phyloP scores from a whole-genome alignment of 2,113 vertebrate genomes.

The human (Homo sapiens) region GRCh38 chr14:49654001-49654500 shows the following conservation, averaged over 20 bases:
- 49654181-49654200: slow-evolving; percentile 96
- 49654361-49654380: neutral
- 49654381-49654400: neutral
- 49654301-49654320: neutral
- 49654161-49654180: slow-evolving; percentile 94
- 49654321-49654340: neutral
- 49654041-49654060: slow-evolving; percentile 92
- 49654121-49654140: neutral
- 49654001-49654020: slow-evolving; percentile 97
- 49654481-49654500: neutral
- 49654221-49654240: slow-evolving; percentile 34
- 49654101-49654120: neutral
- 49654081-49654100: neutral
- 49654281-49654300: neutral
- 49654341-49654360: slow-evolving; percentile 21
- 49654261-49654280: neutral
- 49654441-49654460: neutral
- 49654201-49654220: slow-evolving; percentile 95
- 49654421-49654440: neutral
- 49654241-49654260: neutral
- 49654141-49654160: slow-evolving; percentile 88
- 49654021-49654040: slow-evolving; percentile 93
- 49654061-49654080: slow-evolving; percentile 88
- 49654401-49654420: neutral
- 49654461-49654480: slow-evolving; percentile 1